These are phyloP conservation scores for Aurelia aurita DNA, from an alignment of 30 jellyfish, hydroid and myxozoan genomes.

Conservation along the genomic window DNA sequence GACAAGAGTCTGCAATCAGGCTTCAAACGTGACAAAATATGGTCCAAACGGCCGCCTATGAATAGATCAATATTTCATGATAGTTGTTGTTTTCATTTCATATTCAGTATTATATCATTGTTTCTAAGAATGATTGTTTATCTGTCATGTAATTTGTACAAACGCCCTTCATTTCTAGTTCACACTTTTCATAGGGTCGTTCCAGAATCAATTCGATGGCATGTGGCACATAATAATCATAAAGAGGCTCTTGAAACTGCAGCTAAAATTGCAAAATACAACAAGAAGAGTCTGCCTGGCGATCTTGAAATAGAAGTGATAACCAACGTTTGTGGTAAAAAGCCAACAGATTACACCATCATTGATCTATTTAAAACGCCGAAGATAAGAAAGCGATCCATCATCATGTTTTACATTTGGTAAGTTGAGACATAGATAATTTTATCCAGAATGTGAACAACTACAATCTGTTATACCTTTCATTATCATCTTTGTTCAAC, in stretches of 20 bases:
- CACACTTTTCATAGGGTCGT: constrained; percentile 36
- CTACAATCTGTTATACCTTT: too few relatives aligned
- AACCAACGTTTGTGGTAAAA: constrained; percentile 38
- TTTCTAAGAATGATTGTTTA: too few relatives aligned
- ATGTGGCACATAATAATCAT: constrained; percentile 57
- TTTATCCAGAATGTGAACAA: too few relatives aligned
- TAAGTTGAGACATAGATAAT: constrained; percentile 6
- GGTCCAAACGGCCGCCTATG: too few relatives aligned
- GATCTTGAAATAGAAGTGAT: constrained; percentile 66
- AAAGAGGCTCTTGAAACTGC: constrained; percentile 71
- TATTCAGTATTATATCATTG: too few relatives aligned
- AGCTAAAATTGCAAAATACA: constrained; percentile 61
- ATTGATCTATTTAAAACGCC: constrained; percentile 71
- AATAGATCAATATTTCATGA: too few relatives aligned
- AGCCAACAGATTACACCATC: constrained; percentile 56
- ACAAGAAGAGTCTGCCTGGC: constrained; percentile 48
- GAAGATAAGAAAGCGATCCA: constrained; percentile 61
- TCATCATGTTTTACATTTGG: constrained; percentile 87
- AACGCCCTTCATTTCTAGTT: too few relatives aligned
- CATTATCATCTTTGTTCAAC: too few relatives aligned
- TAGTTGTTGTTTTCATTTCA: too few relatives aligned
- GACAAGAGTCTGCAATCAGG: too few relatives aligned
- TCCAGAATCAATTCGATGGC: constrained; percentile 96
- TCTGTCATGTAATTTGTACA: too few relatives aligned
- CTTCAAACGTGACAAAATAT: too few relatives aligned